phyloP scores from a whole-genome alignment of 2,888 invertebrate species.

The Loripinus fragilis region DNA sequence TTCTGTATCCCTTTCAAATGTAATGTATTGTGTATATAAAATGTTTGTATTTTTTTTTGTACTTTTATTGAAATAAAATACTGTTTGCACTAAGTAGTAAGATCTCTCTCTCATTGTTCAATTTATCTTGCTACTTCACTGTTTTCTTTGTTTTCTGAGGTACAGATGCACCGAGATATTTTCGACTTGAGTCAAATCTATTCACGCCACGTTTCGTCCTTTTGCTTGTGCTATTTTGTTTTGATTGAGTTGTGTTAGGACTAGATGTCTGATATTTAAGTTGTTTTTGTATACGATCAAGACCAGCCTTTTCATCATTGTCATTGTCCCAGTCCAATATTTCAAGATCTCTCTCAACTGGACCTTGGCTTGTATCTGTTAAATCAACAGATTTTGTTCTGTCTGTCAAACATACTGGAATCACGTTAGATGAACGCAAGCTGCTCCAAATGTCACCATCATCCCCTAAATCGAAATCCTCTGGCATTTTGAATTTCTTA shows the following conservation, averaged over 20 bases:
- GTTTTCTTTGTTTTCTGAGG: neutral
- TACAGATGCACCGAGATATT: constrained; percentile 51
- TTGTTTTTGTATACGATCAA: neutral
- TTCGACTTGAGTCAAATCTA: constrained; percentile 51
- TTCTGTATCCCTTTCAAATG: too few relatives aligned
- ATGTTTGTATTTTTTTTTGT: too few relatives aligned
- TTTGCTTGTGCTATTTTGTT: neutral
- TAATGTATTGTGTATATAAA: too few relatives aligned
- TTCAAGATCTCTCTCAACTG: neutral
- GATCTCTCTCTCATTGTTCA: too few relatives aligned
- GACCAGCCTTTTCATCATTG: neutral
- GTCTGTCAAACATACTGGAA: neutral
- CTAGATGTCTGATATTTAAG: neutral
- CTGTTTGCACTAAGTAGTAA: too few relatives aligned
- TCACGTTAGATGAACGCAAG: neutral
- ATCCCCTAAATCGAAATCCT: neutral
- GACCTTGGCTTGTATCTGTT: neutral
- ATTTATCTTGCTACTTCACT: neutral
- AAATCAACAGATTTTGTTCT: neutral
- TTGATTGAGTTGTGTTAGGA: neutral
- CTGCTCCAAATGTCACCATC: neutral
- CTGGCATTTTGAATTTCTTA: constrained; percentile 9
- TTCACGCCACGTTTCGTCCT: constrained; percentile 35
- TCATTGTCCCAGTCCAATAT: neutral
- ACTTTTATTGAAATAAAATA: too few relatives aligned